Evolutionary conservation across 92 coral and sea anemone species (phyloP).

Genomic region (Metridium senile): DNA sequence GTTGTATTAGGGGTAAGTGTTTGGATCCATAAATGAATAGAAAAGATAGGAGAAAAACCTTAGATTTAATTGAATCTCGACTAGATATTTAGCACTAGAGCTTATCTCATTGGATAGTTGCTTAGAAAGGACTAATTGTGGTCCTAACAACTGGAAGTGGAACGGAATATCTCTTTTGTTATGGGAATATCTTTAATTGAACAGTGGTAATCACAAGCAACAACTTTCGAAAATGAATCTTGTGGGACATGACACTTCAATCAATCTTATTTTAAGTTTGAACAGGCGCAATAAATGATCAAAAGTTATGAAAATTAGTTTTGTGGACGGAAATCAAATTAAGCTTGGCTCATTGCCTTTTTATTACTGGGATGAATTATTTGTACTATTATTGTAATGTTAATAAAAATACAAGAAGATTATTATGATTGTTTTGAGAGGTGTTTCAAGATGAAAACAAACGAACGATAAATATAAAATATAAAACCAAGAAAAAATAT

Average conservation of each 20-base stretch:
- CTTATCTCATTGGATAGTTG: constrained; percentile 15
- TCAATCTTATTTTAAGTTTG: constrained; percentile 1
- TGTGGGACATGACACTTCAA: constrained; percentile 1
- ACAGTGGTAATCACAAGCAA: constrained; percentile 6
- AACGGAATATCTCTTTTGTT: constrained; percentile 6
- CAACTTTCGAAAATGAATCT: background rate
- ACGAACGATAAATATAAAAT: too few relatives aligned
- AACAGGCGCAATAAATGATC: background rate
- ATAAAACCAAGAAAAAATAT: too few relatives aligned
- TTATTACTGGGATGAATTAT: background rate
- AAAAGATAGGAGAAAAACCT: constrained; percentile 10
- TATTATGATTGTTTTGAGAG: too few relatives aligned
- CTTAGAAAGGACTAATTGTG: background rate
- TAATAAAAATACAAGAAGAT: too few relatives aligned
- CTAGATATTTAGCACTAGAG: background rate
- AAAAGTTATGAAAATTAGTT: background rate
- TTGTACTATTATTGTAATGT: too few relatives aligned
- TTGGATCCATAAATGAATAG: constrained; percentile 33
- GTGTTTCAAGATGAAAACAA: too few relatives aligned
- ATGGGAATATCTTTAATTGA: constrained; percentile 3
- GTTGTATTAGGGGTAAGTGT: constrained; percentile 54
- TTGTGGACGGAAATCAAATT: constrained; percentile 1
- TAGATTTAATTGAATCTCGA: constrained; percentile 33
- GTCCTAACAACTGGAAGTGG: constrained; percentile 8
- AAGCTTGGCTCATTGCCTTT: background rate